Percentiles rank a stretch among this genome's conserved stretches.
Evolutionary conservation across 2,888 invertebrate species (phyloP).

Genomic region (Gryllus longicercus): DNA sequence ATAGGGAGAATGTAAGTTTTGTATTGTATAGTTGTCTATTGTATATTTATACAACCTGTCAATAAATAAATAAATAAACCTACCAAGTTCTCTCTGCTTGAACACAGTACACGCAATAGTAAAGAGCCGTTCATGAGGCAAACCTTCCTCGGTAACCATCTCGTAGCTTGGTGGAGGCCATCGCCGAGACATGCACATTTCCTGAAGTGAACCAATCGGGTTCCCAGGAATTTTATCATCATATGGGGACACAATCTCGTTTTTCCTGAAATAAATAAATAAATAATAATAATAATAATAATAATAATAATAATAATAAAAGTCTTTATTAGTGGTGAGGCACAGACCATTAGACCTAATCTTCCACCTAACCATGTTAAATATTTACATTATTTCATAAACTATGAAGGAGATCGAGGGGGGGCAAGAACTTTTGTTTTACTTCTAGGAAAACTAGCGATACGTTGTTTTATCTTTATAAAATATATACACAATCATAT

Average conservation of each 20-base stretch:
- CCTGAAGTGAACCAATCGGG: slow-evolving; percentile 89
- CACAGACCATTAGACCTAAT: too few species aligned
- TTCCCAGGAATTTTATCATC: slow-evolving; percentile 86
- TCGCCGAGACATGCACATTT: slow-evolving; percentile 92
- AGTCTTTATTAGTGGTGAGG: too few species aligned
- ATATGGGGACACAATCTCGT: slow-evolving; percentile 38
- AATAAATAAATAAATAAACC: neutral
- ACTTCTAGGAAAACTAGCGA: too few species aligned
- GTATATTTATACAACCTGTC: neutral
- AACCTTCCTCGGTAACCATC: slow-evolving; percentile 79
- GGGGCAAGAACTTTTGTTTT: too few species aligned
- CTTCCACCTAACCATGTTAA: too few species aligned
- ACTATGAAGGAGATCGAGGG: too few species aligned
- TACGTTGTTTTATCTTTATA: too few species aligned
- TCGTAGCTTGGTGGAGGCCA: slow-evolving; percentile 95
- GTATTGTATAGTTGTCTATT: neutral
- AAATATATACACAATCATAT: too few species aligned
- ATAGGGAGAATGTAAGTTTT: too few species aligned
- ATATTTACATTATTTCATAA: too few species aligned
- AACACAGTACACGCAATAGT: slow-evolving; percentile 87
- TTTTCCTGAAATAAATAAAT: slow-evolving; percentile 27
- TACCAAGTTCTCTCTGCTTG: slow-evolving; percentile 68
- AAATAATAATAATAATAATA: too few species aligned
- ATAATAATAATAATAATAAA: too few species aligned
- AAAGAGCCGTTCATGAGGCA: slow-evolving; percentile 92